Evolutionary conservation across 2,888 invertebrate species (phyloP).

Genomic region (Cephus rjabovi): DNA sequence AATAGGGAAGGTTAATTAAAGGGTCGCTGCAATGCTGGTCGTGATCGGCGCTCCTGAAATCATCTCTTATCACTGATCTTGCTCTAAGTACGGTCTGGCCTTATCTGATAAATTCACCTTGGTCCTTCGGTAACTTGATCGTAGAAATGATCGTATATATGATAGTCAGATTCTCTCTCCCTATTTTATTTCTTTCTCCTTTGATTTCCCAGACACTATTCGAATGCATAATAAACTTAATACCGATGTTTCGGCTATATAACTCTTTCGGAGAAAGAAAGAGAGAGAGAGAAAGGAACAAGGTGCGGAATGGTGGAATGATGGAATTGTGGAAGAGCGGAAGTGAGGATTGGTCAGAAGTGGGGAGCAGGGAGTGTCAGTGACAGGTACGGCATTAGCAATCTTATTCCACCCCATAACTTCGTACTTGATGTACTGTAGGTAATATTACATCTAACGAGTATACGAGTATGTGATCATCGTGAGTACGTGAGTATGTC

Average conservation of each 20-base stretch:
- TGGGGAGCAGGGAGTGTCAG: constrained; percentile 3
- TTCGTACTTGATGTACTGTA: not conserved
- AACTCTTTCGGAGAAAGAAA: not conserved
- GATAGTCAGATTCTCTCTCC: not conserved
- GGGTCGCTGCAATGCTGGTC: constrained; percentile 6
- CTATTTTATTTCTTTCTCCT: not conserved
- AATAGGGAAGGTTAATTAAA: constrained; percentile 36
- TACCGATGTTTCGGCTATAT: not conserved
- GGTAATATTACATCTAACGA: not conserved
- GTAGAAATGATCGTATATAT: not conserved
- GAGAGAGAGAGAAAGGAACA: not conserved
- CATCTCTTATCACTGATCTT: not conserved
- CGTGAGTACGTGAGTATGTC: not conserved
- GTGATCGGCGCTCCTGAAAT: not conserved
- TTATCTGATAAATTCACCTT: not conserved
- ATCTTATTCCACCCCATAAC: constrained; percentile 35
- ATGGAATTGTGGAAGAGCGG: not conserved
- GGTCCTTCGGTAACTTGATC: not conserved
- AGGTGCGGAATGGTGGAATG: not conserved
- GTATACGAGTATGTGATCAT: not conserved
- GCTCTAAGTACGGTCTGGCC: not conserved
- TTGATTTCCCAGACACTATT: not conserved
- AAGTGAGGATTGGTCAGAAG: not conserved
- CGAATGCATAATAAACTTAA: not conserved
- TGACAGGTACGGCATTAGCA: constrained; percentile 55